These are phyloP conservation scores for Parapristionchus giblindavisi DNA, from an alignment of 2,888 invertebrate species.

Conservation along the genomic window DNA sequence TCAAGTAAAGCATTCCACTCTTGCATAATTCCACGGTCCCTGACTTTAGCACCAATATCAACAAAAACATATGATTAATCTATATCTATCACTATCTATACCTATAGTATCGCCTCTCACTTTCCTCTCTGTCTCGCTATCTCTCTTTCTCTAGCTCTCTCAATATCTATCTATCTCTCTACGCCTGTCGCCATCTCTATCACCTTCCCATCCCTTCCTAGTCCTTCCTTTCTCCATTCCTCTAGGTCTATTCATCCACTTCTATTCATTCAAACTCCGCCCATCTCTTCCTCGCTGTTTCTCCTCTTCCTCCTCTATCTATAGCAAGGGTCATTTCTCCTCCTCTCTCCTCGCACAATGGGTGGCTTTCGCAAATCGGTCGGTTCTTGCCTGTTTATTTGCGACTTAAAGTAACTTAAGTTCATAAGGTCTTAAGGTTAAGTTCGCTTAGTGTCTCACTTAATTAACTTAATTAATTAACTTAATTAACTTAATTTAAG, in stretches of 20 bases:
- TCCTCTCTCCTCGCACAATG: constrained; percentile 24
- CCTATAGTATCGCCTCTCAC: not conserved
- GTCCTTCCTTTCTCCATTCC: too few relatives aligned
- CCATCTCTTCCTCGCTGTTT: constrained; percentile 20
- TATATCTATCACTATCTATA: not conserved
- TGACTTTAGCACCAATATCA: too few relatives aligned
- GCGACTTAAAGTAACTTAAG: not conserved
- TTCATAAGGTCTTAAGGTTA: not conserved
- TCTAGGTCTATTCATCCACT: too few relatives aligned
- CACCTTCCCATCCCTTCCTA: not conserved
- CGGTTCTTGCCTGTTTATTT: not conserved
- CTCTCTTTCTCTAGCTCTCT: not conserved
- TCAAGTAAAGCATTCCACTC: too few relatives aligned
- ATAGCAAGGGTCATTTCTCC: too few relatives aligned
- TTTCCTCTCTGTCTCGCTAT: not conserved
- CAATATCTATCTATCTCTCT: not conserved
- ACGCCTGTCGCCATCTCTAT: not conserved
- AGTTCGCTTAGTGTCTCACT: not conserved
- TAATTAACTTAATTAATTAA: not conserved
- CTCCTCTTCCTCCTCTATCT: constrained; percentile 2
- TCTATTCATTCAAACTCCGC: too few relatives aligned
- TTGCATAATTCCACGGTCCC: too few relatives aligned
- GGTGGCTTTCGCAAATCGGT: constrained; percentile 36
- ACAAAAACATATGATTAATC: too few relatives aligned
- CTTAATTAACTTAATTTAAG: constrained; percentile 29